These are phyloP conservation scores for Scytalopus superciliaris DNA, from an alignment of 2,113 vertebrate species.

Conservation along the genomic window DNA sequence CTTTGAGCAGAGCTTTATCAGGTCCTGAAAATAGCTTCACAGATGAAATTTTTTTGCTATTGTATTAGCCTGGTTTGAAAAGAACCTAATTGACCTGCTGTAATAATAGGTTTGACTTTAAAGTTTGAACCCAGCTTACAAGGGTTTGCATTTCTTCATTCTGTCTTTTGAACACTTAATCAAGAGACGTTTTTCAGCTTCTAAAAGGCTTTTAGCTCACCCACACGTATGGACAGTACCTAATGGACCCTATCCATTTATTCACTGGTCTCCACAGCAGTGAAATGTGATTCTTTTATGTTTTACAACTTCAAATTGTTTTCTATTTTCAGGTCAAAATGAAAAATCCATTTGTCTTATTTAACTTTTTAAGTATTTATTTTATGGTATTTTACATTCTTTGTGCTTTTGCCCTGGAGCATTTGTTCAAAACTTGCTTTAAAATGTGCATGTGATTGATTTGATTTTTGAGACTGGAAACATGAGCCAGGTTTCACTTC, in stretches of 20 bases:
- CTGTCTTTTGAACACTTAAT: constrained; percentile 65
- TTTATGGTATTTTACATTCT: constrained; percentile 39
- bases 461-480: constrained; percentile 39
- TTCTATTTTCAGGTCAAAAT: constrained; percentile 51
- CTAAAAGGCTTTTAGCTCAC: constrained; percentile 50
- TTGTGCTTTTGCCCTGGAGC: constrained; percentile 7
- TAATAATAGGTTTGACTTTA: constrained; percentile 68
- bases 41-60: constrained; percentile 37
- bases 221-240: constrained; percentile 4
- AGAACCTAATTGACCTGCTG: constrained; percentile 61
- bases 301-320: constrained; percentile 42
- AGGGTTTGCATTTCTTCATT: constrained; percentile 55
- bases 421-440: constrained; percentile 23
- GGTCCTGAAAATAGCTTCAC: constrained; percentile 56
- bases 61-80: constrained; percentile 56
- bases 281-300: constrained; percentile 35
- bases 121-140: constrained; percentile 59
- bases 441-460: background rate
- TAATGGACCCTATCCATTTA: constrained; percentile 45
- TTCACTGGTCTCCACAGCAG: constrained; percentile 27
- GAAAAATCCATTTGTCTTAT: constrained; percentile 38
- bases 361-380: constrained; percentile 59
- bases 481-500: constrained; percentile 30
- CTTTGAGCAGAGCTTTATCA: constrained; percentile 46
- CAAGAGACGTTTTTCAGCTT: constrained; percentile 57